Base-by-base conservation (phyloP, 2,888 invertebrate genomes). In the Cybosia mesomella region DNA sequence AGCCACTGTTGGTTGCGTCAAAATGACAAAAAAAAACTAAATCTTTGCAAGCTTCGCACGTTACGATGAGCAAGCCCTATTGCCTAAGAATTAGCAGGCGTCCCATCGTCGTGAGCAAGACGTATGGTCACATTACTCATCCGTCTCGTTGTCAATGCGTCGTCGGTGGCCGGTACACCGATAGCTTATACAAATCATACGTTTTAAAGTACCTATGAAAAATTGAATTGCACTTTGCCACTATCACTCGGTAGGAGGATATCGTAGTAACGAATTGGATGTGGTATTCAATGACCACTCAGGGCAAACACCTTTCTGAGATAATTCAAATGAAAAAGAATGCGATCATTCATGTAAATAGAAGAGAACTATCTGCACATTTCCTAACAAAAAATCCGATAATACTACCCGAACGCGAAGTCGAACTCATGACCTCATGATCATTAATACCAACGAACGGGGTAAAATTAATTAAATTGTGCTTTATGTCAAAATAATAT, bases 201-300 rank as follows among this genome's bases (percentile, higher is more conserved):
- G 43, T 76, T 76, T 78, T 66, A 73, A 74, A 75, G 79, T 65
- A 54, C 68, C 61, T 68, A 68, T 81, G 79, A 80, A 80, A 80
- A 79, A 80, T 80, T 53, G 77, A 64, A 75, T 70, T 57, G 70
- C 78, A 80, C 82, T 81, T 78, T 76, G 72, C 80, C 73, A 81
- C 77, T 74, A 78, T 78, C 79, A 64, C 55, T 34, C 32, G 58
- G 64, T 69, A 60, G 70, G 68, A 67, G 68, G 32, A 15, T n/a
- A 24, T 1, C 0, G 58, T 66, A 13, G 0, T 62, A 1, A 75
- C 64, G 59, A 0, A 61, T 58, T 69, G 64, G 80, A 81, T 76
- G 24, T 18, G 82, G 78, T 32, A 60, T 34, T 63, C 36, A 32
- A 39, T 1, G 4, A 39, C 11, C 11, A 36, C 1, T 36, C 36